These are phyloP conservation scores for Drosophila mercatorum DNA, from an alignment of 2,888 invertebrate species.

Conservation along the genomic window DNA sequence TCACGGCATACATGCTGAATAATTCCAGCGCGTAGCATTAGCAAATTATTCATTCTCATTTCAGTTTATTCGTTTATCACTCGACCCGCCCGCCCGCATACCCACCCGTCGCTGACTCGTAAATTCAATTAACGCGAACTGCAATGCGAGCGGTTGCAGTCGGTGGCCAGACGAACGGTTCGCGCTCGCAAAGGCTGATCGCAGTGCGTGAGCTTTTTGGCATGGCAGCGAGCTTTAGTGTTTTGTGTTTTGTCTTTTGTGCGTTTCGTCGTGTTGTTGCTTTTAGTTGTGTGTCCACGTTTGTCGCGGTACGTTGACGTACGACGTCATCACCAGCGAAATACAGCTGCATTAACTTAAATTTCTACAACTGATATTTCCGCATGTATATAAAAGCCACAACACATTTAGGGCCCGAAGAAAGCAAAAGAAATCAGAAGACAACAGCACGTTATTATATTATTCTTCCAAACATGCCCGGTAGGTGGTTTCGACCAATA, in stretches of 20 bases:
- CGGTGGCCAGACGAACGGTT: constrained; percentile 41
- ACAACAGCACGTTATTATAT: constrained; percentile 35
- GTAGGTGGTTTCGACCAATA: constrained; percentile 52
- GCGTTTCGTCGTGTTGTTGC: constrained; percentile 43
- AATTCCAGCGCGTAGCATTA: constrained; percentile 53
- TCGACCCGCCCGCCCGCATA: not conserved
- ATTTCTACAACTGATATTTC: constrained; percentile 15
- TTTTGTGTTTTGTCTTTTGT: constrained; percentile 23
- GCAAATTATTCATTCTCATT: constrained; percentile 20
- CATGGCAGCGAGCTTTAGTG: constrained; percentile 40
- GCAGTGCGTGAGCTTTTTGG: constrained; percentile 41
- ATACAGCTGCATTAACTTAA: constrained; percentile 35
- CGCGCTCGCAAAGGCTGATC: constrained; percentile 35
- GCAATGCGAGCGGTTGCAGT: constrained; percentile 30
- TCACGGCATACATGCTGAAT: constrained; percentile 48
- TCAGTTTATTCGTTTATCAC: not conserved
- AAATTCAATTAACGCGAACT: constrained; percentile 41
- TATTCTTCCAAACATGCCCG: constrained; percentile 63
- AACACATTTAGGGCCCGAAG: constrained; percentile 25
- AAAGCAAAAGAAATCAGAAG: constrained; percentile 28
- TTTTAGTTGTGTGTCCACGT: constrained; percentile 64
- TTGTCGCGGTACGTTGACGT: constrained; percentile 53
- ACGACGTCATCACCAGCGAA: constrained; percentile 38
- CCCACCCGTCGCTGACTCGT: not conserved
- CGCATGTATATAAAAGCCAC: constrained; percentile 10